Percentiles rank a stretch among this genome's conserved stretches.
Conservation (phyloP, 2,888 invertebrate species). For the Thereva nobilitata region DNA sequence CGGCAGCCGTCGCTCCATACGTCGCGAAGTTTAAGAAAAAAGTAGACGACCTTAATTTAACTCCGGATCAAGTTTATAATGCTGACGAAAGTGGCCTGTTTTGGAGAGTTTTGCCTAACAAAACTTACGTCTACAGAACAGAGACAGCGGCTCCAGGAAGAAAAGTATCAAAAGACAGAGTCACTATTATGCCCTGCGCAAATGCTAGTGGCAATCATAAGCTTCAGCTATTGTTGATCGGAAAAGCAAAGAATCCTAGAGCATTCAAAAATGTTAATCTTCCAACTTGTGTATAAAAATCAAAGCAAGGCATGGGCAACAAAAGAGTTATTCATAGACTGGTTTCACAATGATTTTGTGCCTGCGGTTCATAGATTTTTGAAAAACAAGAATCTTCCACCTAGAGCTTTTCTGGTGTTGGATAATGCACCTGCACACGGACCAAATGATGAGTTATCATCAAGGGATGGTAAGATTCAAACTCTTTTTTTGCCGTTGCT, state of each 20-base stretch:
- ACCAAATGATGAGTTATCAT: neutral
- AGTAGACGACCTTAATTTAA: neutral
- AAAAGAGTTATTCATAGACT: no score
- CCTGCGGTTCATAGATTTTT: neutral
- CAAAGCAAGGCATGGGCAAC: no score
- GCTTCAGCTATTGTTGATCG: slow-evolving; percentile 37
- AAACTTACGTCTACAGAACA: neutral
- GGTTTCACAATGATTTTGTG: neutral
- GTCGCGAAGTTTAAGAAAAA: neutral
- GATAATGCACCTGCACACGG: neutral
- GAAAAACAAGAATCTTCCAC: neutral
- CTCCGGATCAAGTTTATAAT: neutral
- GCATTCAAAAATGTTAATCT: slow-evolving; percentile 36
- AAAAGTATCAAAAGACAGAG: slow-evolving; percentile 41
- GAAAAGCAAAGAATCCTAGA: neutral
- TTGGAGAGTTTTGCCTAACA: neutral
- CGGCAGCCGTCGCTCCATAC: no score
- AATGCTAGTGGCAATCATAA: slow-evolving; percentile 44
- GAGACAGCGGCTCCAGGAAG: neutral
- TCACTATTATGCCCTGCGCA: slow-evolving; percentile 42
- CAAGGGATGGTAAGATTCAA: no score
- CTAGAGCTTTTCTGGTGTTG: neutral
- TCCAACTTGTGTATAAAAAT: slow-evolving; percentile 40
- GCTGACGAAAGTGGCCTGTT: neutral
- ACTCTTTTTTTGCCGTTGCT: no score